These are phyloP conservation scores for Sesia apiformis DNA, from an alignment of 2,888 invertebrate species.

Conservation along the genomic window DNA sequence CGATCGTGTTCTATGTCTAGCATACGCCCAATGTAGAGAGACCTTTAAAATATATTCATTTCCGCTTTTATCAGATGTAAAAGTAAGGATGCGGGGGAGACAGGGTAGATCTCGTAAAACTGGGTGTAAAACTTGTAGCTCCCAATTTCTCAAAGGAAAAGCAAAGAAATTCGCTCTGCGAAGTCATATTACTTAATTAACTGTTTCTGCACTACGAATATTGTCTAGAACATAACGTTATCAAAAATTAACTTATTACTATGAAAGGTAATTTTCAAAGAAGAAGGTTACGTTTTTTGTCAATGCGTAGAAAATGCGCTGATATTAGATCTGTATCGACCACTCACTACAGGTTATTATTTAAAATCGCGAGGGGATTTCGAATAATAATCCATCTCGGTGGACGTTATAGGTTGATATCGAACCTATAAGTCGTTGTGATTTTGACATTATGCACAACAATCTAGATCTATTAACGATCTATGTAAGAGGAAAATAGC, in stretches of 20 bases:
- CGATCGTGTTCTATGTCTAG: conserved; percentile 19
- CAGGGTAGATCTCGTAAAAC: conserved; percentile 2
- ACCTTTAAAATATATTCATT: background rate
- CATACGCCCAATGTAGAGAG: background rate
- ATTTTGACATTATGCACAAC: too few species aligned
- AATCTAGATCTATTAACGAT: too few species aligned
- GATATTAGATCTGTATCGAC: too few species aligned
- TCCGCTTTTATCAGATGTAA: background rate
- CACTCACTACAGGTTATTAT: too few species aligned
- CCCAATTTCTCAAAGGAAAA: conserved; percentile 8
- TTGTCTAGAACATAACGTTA: conserved; percentile 5
- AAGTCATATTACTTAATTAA: conserved; percentile 9
- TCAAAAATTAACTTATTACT: background rate
- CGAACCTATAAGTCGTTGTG: too few species aligned
- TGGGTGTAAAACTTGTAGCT: conserved; percentile 5
- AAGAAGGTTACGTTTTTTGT: background rate
- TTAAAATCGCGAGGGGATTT: too few species aligned
- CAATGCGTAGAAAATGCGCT: too few species aligned
- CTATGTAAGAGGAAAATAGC: too few species aligned
- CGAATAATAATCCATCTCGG: too few species aligned
- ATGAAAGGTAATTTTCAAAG: background rate
- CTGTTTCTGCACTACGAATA: conserved; percentile 8
- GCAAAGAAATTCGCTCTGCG: conserved; percentile 7
- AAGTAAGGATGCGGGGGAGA: background rate
- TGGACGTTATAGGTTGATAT: too few species aligned